Evolutionary conservation across 2,113 vertebrate genomes (phyloP).

Genomic region (Oreotrochilus melanogaster): DNA sequence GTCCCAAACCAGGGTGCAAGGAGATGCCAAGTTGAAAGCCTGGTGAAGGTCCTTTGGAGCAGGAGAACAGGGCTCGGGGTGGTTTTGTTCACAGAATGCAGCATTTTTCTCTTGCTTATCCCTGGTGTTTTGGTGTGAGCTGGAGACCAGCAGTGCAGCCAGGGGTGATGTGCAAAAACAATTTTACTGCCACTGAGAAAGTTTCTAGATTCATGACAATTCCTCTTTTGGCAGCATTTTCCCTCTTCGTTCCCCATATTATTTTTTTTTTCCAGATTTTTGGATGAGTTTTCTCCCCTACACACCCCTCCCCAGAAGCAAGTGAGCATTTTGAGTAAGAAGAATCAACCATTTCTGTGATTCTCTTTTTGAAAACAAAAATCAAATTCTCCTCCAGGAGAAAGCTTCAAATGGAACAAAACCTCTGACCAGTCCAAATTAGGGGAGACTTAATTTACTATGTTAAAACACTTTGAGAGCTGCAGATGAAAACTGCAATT

Average conservation of each 20-base stretch:
- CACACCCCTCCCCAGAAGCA: not conserved
- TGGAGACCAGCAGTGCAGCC: accelerated
- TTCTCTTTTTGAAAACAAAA: not conserved
- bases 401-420: slow-evolving; percentile 14
- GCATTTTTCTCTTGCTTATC: not conserved
- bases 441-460: slow-evolving; percentile 31
- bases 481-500: slow-evolving; percentile 66
- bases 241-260: too few species aligned
- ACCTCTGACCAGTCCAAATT: not conserved
- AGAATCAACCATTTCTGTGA: accelerated
- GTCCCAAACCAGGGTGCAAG: not conserved
- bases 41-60: not conserved
- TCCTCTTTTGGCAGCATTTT: not conserved
- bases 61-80: accelerated
- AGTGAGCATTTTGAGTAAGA: not conserved
- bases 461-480: slow-evolving; percentile 29
- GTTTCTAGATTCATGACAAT: not conserved
- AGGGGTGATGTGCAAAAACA: not conserved
- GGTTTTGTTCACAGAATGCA: not conserved
- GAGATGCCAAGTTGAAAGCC: not conserved
- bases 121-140: accelerated
- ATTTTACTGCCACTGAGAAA: not conserved
- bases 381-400: not conserved
- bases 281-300: not conserved
- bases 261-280: not conserved